Base-by-base conservation (phyloP, 2,888 invertebrate genomes). In the Lochmaea crataegi region DNA sequence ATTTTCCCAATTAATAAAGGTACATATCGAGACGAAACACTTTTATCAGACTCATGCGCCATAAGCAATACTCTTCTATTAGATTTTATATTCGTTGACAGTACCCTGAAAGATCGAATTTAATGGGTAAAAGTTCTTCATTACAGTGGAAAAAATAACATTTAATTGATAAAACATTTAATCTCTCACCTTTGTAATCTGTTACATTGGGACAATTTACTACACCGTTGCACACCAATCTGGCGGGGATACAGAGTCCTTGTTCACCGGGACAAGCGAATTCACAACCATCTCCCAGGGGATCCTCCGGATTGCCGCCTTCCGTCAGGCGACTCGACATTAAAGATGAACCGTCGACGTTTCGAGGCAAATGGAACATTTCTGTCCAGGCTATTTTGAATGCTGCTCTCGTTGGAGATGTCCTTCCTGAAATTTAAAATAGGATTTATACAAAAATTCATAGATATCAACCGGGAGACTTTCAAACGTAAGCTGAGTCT, bases 331-430 rank as follows among this genome's bases (percentile, higher is more conserved):
- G 91, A 45, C 94, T 94, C 0, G 94, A 94, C 89, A 94, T 94
- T 51, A 85, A 85, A 41, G 92, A 92, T 32, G 92, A 92, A 0
- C 95, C 96, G 79, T 95, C 94, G 22, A 92, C 91, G 85, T 95
- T 95, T 78, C 95, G 91, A 0, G 96, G 96, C 79, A 96, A 87
- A 85, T 96, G 96, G 83, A 92, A 95, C 56, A 96, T 89, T 80
- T 96, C 96, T 2, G 96, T 96, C 96, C 96, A 96, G 14, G 94
- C 94, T 48, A 96, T 92, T 84, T 95, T 95, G 83, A 96, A 96
- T 12, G 94, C 93, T 11, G 95, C 94, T 73, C 94, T 89, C 0
- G 95, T 94, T 0, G 96, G 94, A 0, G 91, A 89, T 76, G 94
- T 93, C 0, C 93, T 91, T 56, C 94, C 94, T 0, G 81, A 92